These are phyloP conservation scores for Acrobasis consociella DNA, from an alignment of 2,888 invertebrate genomes.

Conservation along the genomic window DNA sequence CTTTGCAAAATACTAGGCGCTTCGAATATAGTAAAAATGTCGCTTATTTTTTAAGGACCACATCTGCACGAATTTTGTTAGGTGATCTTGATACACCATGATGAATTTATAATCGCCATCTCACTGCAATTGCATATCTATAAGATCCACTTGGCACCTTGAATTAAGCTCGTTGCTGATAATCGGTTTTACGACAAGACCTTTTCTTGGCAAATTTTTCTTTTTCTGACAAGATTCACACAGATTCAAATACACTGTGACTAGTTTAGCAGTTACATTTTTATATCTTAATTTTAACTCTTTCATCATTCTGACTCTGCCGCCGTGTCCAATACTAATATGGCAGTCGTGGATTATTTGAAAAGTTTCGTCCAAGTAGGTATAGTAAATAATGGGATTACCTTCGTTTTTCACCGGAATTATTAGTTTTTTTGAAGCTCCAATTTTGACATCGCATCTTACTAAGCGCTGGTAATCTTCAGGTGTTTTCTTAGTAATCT, in stretches of 20 bases:
- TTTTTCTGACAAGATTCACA: too few relatives aligned
- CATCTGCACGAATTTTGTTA: conserved; percentile 57
- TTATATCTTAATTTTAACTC: too few relatives aligned
- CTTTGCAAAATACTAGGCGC: conserved; percentile 48
- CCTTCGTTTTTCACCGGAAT: conserved; percentile 30
- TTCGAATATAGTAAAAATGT: conserved; percentile 53
- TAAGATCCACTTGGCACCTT: conserved; percentile 50
- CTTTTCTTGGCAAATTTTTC: too few relatives aligned
- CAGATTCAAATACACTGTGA: too few relatives aligned
- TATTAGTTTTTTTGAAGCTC: conserved; percentile 30
- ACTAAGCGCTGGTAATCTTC: conserved; percentile 33
- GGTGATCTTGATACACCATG: conserved; percentile 53
- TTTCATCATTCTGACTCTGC: too few relatives aligned
- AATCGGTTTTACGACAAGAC: too few relatives aligned
- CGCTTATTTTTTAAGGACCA: too few relatives aligned
- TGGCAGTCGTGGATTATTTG: conserved; percentile 6
- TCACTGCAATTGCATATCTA: conserved; percentile 45
- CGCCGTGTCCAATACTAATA: too few relatives aligned
- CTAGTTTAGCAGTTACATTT: too few relatives aligned
- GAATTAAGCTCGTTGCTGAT: too few relatives aligned
- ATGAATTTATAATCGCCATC: conserved; percentile 47
- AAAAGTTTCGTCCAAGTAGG: conserved; percentile 1
- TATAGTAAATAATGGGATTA: background rate
- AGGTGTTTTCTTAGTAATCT: too few relatives aligned
- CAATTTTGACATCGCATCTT: conserved; percentile 32